Conservation (phyloP, 1,140 invertebrate genomes). For the Pseudomyrmex cubaensis region DNA sequence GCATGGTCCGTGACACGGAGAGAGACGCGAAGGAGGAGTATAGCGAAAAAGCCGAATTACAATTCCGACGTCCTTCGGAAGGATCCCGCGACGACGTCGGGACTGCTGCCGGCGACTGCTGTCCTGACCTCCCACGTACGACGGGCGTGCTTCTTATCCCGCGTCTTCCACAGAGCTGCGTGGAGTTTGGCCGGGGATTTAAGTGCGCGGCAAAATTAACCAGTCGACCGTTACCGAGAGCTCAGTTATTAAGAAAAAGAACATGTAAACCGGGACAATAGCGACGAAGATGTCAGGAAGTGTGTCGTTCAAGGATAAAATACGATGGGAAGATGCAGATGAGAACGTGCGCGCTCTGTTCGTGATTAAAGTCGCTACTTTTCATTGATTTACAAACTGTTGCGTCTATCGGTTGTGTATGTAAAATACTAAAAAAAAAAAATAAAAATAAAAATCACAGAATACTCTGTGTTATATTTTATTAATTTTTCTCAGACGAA, state of each 20-base stretch:
- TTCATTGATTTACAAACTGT: slow-evolving; percentile 1
- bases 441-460: not conserved
- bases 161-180: not conserved
- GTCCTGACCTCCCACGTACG: slow-evolving; percentile 25
- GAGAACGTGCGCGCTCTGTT: not conserved
- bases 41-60: slow-evolving; percentile 35
- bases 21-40: too few relatives aligned
- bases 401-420: not conserved
- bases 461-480: not conserved
- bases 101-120: slow-evolving; percentile 5
- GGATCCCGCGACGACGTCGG: slow-evolving; percentile 1
- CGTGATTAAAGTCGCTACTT: not conserved
- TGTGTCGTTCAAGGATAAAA: not conserved
- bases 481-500: too few relatives aligned
- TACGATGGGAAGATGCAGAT: not conserved
- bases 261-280: slow-evolving; percentile 12
- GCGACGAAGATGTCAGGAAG: not conserved
- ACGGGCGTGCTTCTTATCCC: slow-evolving; percentile 21
- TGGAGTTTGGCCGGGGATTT: slow-evolving; percentile 19
- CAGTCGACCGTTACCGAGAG: not conserved
- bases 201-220: not conserved
- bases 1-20: not conserved
- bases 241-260: not conserved
- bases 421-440: too few relatives aligned
- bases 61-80: slow-evolving; percentile 42